Evolutionary conservation across 2,888 invertebrate species (phyloP).

Genomic region (Leucoptera coffeella): DNA sequence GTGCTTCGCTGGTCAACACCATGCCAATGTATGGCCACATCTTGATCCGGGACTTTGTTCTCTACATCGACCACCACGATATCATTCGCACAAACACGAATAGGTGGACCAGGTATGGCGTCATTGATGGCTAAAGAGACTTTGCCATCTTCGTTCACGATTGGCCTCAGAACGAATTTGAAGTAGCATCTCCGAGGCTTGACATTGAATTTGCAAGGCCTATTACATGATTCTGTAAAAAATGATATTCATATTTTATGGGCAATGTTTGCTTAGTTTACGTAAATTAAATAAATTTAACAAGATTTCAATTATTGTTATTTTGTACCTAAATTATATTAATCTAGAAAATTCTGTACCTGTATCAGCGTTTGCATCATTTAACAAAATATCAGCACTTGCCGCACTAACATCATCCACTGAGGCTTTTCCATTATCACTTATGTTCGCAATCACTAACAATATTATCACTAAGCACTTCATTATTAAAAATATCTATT

Average conservation of each 20-base stretch:
- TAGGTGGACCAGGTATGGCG: conserved; percentile 42
- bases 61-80: conserved; percentile 66
- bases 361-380: conserved; percentile 26
- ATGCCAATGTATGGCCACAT: conserved; percentile 71
- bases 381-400: conserved; percentile 19
- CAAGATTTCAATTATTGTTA: not conserved
- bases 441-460: conserved; percentile 28
- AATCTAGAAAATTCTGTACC: too few relatives aligned
- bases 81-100: conserved; percentile 66
- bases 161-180: conserved; percentile 28
- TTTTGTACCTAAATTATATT: not conserved
- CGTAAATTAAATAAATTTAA: not conserved
- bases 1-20: conserved; percentile 57
- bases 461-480: conserved; percentile 25
- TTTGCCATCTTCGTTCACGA: conserved; percentile 18
- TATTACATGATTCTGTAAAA: too few relatives aligned
- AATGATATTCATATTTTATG: too few relatives aligned
- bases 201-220: conserved; percentile 46
- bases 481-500: conserved; percentile 16
- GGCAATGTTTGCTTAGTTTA: too few relatives aligned
- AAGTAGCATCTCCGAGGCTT: conserved; percentile 36
- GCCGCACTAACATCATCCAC: conserved; percentile 27
- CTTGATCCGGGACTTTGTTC: conserved; percentile 63
- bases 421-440: conserved; percentile 34
- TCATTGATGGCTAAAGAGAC: conserved; percentile 27